Evolutionary conservation across 2,888 invertebrate genomes (phyloP).

Genomic region (Gerosis bhagava): DNA sequence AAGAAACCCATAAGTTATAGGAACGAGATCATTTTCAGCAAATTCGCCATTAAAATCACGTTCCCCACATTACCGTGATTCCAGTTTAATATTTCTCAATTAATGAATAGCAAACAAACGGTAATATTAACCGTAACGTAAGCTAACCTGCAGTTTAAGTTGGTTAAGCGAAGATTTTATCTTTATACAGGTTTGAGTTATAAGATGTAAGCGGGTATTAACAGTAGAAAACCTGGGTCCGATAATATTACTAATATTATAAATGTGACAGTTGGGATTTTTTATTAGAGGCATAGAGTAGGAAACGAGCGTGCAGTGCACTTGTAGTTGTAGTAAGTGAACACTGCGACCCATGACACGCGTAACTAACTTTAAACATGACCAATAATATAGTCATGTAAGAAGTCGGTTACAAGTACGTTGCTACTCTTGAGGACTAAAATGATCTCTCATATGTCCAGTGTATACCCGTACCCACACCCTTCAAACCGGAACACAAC

Average conservation of each 20-base stretch:
- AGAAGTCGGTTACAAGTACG: too few species aligned
- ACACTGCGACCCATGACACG: too few species aligned
- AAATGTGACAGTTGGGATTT: neutral
- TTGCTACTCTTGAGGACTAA: too few species aligned
- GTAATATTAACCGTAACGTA: conserved; percentile 28
- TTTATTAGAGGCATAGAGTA: too few species aligned
- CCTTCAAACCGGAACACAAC: too few species aligned
- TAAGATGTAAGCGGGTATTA: neutral
- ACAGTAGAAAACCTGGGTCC: neutral
- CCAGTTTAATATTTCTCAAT: conserved; percentile 33
- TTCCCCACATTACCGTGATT: conserved; percentile 33
- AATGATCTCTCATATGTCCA: too few species aligned
- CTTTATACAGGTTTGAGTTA: conserved; percentile 30
- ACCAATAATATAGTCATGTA: too few species aligned
- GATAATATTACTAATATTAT: too few species aligned
- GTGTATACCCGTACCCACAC: too few species aligned
- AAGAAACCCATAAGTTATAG: conserved; percentile 17
- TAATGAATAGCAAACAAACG: conserved; percentile 35
- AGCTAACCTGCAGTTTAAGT: conserved; percentile 54
- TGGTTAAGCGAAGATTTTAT: conserved; percentile 60
- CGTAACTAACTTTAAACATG: too few species aligned
- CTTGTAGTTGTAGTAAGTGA: too few species aligned
- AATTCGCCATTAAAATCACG: conserved; percentile 29
- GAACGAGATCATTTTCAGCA: conserved; percentile 11
- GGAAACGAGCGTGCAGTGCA: too few species aligned